Evolutionary conservation across 2,797 vertebrate species (phyloP), one percentile per base, ranked within the genome.

Genomic region (Paguma larvata): DNA sequence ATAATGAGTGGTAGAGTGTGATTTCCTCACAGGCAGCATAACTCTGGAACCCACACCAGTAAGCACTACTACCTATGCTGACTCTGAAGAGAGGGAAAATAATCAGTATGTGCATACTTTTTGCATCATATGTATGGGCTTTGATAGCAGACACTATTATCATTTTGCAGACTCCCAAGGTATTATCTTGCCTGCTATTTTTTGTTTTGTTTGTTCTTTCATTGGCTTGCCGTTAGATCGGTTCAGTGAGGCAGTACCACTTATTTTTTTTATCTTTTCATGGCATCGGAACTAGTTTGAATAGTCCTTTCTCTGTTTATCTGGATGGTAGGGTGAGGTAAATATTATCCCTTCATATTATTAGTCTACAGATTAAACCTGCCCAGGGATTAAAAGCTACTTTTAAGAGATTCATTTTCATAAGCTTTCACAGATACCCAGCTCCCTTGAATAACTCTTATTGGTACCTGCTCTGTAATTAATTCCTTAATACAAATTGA

Each of bases 231-330:
- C 34, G 41, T 70, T 92, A 32, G 88, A 77, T 65, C 73, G 56
- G 72, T 72, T 90, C 62, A 70, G 25, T 32, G 23, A 95, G 30
- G 41, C 34, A 59, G 30, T 87, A 27, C 67, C 44, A 86, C 89
- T 82, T 68, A 82, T 86, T 91, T 92, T 92, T 53, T 94, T 89
- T 79, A 80, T 80, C 65, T 70, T 94, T 94, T 63, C 48, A 65
- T 65, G n/a, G 77, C 44, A 16, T 48, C 67, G 21, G 62, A 23
- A 59, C 51, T 41, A 15, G 11, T 63, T 95, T 75, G 34, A 80
- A 56, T 84, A 18, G 85, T 80, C 16, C 41, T 92, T 79, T 88
- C 56, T 91, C 38, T 77, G 2, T 91, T 62, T 93, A 25, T 75
- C n/a, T 70, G 86, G 51, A 65, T 75, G 67, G 23, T 73, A 75